Evolutionary conservation across 2,888 invertebrate genomes (phyloP).

Genomic region (Agonopterix subpropinquella): DNA sequence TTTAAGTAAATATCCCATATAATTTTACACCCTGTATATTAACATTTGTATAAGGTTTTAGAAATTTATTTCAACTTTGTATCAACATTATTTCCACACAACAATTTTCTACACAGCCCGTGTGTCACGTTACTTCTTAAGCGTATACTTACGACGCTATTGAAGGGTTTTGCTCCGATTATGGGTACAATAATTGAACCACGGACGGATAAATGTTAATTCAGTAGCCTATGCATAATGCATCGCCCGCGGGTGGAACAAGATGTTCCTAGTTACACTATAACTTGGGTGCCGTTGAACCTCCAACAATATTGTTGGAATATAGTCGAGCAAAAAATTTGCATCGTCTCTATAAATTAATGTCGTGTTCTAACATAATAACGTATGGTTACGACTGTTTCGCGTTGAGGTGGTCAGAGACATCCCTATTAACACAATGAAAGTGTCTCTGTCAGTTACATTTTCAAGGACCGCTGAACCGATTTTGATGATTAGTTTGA

Average conservation of each 20-base stretch:
- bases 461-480: no score
- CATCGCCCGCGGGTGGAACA: conserved; percentile 21
- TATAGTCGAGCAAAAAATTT: neutral
- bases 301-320: neutral
- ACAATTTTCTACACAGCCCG: conserved; percentile 5
- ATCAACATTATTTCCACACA: no score
- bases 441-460: no score
- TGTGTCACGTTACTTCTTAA: conserved; percentile 26
- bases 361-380: neutral
- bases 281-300: neutral
- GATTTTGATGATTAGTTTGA: no score
- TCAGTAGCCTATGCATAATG: conserved; percentile 39
- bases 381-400: no score
- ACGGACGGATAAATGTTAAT: conserved; percentile 44
- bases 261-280: conserved; percentile 3
- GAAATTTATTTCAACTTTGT: no score
- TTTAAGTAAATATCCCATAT: no score
- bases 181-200: conserved; percentile 42
- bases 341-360: neutral
- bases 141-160: conserved; percentile 37
- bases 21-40: no score
- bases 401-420: no score
- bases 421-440: no score
- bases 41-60: no score
- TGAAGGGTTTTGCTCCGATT: conserved; percentile 40